Percentiles rank a stretch among this genome's conserved stretches.
Conservation (phyloP, 2,888 invertebrate genomes). For the Agriotes lineatus region DNA sequence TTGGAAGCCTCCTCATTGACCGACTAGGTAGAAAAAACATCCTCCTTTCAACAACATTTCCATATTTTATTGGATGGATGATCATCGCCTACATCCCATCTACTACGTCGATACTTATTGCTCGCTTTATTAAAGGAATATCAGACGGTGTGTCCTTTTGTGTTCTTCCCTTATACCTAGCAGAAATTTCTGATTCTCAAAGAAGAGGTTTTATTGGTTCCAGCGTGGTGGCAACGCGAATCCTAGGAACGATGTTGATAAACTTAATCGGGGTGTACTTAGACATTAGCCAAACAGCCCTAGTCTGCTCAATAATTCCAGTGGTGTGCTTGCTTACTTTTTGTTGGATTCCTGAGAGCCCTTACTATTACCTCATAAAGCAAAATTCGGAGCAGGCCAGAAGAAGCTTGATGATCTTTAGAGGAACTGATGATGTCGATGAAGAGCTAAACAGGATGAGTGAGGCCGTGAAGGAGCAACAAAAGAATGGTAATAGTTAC, state of each 20-base stretch:
- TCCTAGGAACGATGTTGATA: constrained; percentile 69
- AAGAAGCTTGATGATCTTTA: constrained; percentile 65
- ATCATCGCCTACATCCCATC: constrained; percentile 72
- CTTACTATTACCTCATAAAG: constrained; percentile 66
- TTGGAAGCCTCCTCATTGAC: constrained; percentile 75
- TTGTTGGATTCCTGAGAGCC: constrained; percentile 72
- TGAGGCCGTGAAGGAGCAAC: constrained; percentile 58
- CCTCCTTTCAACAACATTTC: constrained; percentile 72
- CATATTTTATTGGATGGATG: constrained; percentile 75
- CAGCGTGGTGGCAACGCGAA: constrained; percentile 70
- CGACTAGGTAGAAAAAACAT: constrained; percentile 75
- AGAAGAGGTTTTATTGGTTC: constrained; percentile 72
- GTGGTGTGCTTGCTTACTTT: constrained; percentile 66
- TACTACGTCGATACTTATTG: constrained; percentile 69
- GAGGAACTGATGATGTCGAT: constrained; percentile 68
- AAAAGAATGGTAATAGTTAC: constrained; percentile 70
- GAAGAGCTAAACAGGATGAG: constrained; percentile 59
- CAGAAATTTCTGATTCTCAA: constrained; percentile 71
- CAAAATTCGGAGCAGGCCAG: constrained; percentile 66
- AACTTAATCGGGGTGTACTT: constrained; percentile 66
- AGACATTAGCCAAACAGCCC: constrained; percentile 67
- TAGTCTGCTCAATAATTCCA: constrained; percentile 66
- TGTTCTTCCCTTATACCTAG: constrained; percentile 71
- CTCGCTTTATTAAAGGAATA: constrained; percentile 72
- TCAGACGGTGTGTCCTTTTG: constrained; percentile 66